These are phyloP conservation scores for Zenarchopterus dispar DNA, from an alignment of 2,797 vertebrate species.

Conservation along the genomic window DNA sequence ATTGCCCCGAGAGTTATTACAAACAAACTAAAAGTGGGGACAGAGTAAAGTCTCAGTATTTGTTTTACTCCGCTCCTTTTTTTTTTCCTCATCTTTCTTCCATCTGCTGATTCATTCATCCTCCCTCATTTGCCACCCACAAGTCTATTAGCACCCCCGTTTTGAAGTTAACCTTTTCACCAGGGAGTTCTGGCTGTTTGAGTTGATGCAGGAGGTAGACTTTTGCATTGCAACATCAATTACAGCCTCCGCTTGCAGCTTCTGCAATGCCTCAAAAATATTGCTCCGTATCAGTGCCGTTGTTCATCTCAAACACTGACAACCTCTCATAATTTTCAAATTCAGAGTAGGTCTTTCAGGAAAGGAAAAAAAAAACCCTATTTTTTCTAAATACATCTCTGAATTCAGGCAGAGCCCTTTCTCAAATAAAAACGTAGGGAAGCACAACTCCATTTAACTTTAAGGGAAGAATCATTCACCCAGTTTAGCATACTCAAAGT, in stretches of 20 bases:
- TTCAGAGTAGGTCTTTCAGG: too few species aligned
- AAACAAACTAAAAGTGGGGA: conserved; percentile 13
- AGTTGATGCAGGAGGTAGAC: conserved; percentile 11
- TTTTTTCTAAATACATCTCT: too few species aligned
- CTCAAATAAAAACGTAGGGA: too few species aligned
- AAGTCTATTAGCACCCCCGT: conserved; percentile 21
- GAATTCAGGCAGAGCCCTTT: too few species aligned
- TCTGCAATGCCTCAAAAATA: conserved; percentile 19
- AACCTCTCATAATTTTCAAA: conserved; percentile 33
- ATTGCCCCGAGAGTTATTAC: conserved; percentile 30
- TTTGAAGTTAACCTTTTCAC: conserved; percentile 41
- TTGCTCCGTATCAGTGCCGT: conserved; percentile 1
- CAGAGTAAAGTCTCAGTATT: background rate
- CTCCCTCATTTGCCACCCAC: conserved; percentile 13
- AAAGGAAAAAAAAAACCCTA: too few species aligned
- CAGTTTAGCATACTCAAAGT: too few species aligned
- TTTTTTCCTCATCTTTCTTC: background rate
- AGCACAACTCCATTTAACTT: too few species aligned
- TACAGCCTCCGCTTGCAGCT: conserved; percentile 22
- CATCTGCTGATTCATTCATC: background rate
- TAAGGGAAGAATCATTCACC: too few species aligned
- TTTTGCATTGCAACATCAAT: conserved; percentile 38
- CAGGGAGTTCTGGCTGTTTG: too few species aligned
- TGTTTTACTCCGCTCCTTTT: background rate
- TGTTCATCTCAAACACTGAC: conserved; percentile 51